Conservation (phyloP, 1,140 invertebrate genomes). For the Solenopsis fugax region DNA sequence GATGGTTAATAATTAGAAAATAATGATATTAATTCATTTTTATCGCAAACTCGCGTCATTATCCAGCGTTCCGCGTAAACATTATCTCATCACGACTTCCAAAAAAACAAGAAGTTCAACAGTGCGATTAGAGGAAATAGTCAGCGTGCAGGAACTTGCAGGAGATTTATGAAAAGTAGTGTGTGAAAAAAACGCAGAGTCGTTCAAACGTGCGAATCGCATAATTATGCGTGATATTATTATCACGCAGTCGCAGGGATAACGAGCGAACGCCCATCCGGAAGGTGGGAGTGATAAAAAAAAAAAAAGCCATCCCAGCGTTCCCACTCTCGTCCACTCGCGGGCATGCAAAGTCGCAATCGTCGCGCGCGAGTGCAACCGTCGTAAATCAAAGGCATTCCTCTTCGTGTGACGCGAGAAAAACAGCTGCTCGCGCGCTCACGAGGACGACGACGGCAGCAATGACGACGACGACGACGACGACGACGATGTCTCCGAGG, state of each 20-base stretch:
- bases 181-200: not conserved
- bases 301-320: constrained; percentile 51
- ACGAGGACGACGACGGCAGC: constrained; percentile 3
- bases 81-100: not conserved
- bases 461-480: not conserved
- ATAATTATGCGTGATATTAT: constrained; percentile 10
- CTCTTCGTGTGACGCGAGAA: constrained; percentile 76
- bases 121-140: too few relatives aligned
- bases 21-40: not conserved
- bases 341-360: constrained; percentile 71
- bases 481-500: constrained; percentile 48
- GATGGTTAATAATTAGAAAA: not conserved
- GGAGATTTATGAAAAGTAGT: not conserved
- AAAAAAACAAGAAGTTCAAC: not conserved
- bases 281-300: constrained; percentile 39
- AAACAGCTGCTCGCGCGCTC: constrained; percentile 76
- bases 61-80: not conserved
- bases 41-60: not conserved
- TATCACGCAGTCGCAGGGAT: constrained; percentile 10
- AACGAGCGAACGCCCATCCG: constrained; percentile 38
- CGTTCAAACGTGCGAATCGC: constrained; percentile 1
- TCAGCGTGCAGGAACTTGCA: not conserved
- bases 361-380: constrained; percentile 68
- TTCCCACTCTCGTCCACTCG: constrained; percentile 48
- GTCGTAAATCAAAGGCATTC: constrained; percentile 78